Evolutionary conservation across 2,888 invertebrate species (phyloP).

Genomic region (Smittia aterrima): DNA sequence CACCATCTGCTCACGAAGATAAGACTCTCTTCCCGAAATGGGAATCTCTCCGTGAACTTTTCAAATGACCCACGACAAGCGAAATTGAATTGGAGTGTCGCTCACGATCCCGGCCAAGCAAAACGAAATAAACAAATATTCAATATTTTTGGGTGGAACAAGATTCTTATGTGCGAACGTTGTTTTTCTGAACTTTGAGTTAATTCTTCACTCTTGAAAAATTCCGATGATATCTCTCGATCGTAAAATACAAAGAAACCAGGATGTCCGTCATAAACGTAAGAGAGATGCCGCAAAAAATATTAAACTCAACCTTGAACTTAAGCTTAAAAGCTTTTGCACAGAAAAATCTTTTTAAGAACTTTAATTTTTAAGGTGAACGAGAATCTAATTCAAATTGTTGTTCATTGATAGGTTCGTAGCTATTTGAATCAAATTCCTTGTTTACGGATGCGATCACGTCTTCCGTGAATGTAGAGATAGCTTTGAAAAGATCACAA

Average conservation of each 20-base stretch:
- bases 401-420: not conserved
- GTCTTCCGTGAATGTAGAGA: too few species aligned
- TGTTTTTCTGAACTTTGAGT: constrained; percentile 11
- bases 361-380: too few species aligned
- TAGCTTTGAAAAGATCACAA: too few species aligned
- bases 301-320: too few species aligned
- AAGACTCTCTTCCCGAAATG: not conserved
- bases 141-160: not conserved
- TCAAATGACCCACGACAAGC: not conserved
- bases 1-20: not conserved
- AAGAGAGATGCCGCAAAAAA: too few species aligned
- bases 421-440: too few species aligned
- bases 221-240: not conserved
- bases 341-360: too few species aligned
- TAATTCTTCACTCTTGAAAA: not conserved
- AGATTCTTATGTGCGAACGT: not conserved
- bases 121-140: not conserved
- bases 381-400: not conserved
- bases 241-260: not conserved
- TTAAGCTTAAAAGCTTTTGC: too few species aligned
- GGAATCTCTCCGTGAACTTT: constrained; percentile 3
- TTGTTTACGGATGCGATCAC: too few species aligned
- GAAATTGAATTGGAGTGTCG: not conserved
- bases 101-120: not conserved
- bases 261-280: too few species aligned